Conservation (phyloP, 2,113 vertebrate species). For the Notarius lentiginosus region DNA sequence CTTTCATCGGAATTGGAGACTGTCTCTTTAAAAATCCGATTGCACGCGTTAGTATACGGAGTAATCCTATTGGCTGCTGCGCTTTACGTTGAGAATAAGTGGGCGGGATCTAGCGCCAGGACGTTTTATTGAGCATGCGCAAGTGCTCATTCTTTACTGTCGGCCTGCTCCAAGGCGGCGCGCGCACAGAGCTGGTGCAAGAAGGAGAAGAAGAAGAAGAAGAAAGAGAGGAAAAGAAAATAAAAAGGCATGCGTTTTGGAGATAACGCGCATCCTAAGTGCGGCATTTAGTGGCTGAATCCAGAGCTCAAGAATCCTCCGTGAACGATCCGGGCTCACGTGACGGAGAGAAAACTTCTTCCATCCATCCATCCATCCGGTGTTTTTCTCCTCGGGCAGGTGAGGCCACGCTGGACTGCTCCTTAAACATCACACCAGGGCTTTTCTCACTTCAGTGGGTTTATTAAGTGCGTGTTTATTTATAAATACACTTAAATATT, state of each 20-base stretch:
- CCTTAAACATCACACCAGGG: too few relatives aligned
- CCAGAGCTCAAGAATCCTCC: neutral
- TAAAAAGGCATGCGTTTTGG: neutral
- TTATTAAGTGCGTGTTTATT: neutral
- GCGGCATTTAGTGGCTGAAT: neutral
- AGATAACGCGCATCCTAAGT: neutral
- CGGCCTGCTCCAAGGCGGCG: neutral
- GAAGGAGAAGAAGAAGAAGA: neutral
- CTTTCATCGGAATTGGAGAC: neutral
- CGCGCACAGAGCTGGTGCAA: neutral
- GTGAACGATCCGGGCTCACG: neutral
- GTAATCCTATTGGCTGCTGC: neutral
- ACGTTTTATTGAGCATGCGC: conserved; percentile 13
- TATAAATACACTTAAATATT: too few relatives aligned
- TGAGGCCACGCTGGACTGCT: neutral
- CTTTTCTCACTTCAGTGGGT: neutral
- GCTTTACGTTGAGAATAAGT: neutral
- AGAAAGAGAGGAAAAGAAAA: neutral
- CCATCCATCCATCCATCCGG: neutral
- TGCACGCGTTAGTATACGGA: neutral
- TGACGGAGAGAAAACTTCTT: neutral
- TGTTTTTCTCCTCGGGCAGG: neutral
- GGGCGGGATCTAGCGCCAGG: neutral
- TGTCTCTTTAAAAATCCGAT: neutral
- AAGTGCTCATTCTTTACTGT: neutral